Percentiles rank a stretch among this genome's conserved stretches.
phyloP scores from a whole-genome alignment of 2,888 invertebrate species.

The Ophioninae sp. region DNA sequence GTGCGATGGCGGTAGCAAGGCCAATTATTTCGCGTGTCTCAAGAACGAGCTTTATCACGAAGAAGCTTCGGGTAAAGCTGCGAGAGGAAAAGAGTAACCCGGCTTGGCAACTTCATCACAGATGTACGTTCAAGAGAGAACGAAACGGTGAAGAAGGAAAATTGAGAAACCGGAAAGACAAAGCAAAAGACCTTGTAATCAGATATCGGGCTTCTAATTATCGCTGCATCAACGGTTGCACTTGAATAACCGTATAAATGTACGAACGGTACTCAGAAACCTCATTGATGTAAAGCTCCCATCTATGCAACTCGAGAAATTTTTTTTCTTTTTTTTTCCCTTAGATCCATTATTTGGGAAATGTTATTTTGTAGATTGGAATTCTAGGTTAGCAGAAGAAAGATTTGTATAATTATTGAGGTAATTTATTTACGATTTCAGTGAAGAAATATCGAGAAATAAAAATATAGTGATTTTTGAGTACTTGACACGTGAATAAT shows the following conservation, averaged over 20 bases:
- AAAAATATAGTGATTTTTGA: too few species aligned
- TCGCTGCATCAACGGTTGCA: slow-evolving; percentile 30
- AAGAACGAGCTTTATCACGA: slow-evolving; percentile 57
- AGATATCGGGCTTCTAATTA: slow-evolving; percentile 60
- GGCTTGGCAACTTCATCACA: slow-evolving; percentile 56
- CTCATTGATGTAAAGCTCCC: too few species aligned
- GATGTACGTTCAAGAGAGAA: slow-evolving; percentile 62
- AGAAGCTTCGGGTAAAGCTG: slow-evolving; percentile 4
- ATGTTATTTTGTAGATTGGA: too few species aligned
- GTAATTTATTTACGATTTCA: too few species aligned
- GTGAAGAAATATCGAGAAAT: too few species aligned
- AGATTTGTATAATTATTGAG: too few species aligned
- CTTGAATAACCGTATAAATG: background rate
- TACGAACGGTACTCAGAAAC: too few species aligned
- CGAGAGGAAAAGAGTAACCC: background rate
- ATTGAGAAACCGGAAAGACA: slow-evolving; percentile 13
- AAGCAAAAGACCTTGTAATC: slow-evolving; percentile 47
- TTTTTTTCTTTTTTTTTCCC: too few species aligned
- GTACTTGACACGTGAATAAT: too few species aligned
- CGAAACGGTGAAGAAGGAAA: slow-evolving; percentile 40
- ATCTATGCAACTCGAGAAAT: too few species aligned
- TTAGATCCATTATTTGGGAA: too few species aligned
- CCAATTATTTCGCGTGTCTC: slow-evolving; percentile 72
- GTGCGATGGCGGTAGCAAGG: slow-evolving; percentile 53
- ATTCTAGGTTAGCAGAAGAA: too few species aligned